Base-by-base conservation (phyloP, 2,888 invertebrate species). In the Cephus pulcher region DNA sequence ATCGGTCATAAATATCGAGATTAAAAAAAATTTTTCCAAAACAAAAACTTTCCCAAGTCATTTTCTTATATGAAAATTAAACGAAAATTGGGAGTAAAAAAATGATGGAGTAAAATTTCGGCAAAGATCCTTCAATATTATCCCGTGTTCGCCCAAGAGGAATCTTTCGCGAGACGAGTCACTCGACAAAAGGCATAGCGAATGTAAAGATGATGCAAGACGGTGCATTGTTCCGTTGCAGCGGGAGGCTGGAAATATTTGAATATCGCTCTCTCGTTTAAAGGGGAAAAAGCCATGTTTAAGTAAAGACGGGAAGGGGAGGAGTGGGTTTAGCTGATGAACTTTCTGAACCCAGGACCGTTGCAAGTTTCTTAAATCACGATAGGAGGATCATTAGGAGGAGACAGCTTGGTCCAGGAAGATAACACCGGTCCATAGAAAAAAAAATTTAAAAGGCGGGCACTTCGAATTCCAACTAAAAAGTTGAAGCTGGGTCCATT, bases 311-410 rank as follows among this genome's bases (percentile, higher is more conserved):
- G n/a, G 30, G 1, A 70, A 1, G 15, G 11, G 12, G 71, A 3
- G 4, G 30, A n/a, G 12, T 11, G 30, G 34, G 12, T 2, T 71
- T 11, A 33, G 71, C 71, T 71, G 83, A 81, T 82, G 81, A 82
- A 80, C 77, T 78, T 56, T 32, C 75, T 81, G 73, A 82, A 84
- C 74, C 40, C 73, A 68, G 23, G 76, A 23, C 37, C 76, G 78
- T 80, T 80, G 37, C 40, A 6, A 23, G 80, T 82, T 80, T 69
- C 76, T 79, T 83, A 86, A 86, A 86, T 86, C 86, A 85, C 83
- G 84, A 85, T 84, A 85, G 80, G 79, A 76, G 75, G 78, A 84
- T 86, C 82, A 83, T 86, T 84, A 82, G 74, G 78, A 83, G 81
- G 80, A 81, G 75, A 78, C 79, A 77, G 75, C 83, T 80, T 78